A percentile compares a stretch with the other conserved stretches of the same genome.
Conservation (phyloP, 1,140 invertebrate species). For the Neotoxoptera formosana region DNA sequence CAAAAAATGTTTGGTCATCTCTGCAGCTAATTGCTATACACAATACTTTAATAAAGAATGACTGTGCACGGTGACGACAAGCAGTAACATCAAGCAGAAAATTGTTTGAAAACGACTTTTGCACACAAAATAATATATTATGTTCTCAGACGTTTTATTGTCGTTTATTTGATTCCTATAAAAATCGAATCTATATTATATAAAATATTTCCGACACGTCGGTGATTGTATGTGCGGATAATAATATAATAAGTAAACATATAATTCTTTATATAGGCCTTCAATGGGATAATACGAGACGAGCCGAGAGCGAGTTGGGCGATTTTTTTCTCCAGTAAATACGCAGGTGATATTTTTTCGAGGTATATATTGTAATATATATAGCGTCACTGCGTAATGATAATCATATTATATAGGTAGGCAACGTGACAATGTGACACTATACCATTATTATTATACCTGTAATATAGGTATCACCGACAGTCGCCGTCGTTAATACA, state of each 20-base stretch:
- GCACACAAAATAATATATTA: no score
- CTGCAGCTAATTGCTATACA: no score
- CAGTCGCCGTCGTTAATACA: neutral
- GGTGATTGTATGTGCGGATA: no score
- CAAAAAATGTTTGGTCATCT: no score
- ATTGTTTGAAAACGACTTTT: neutral
- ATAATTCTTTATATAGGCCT: no score
- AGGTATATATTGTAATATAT: neutral
- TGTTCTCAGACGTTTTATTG: neutral
- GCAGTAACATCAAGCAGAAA: no score
- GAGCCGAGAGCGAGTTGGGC: neutral
- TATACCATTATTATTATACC: neutral
- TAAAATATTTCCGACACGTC: neutral
- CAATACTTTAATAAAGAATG: no score
- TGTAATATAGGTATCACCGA: neutral
- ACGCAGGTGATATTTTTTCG: neutral
- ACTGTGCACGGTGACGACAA: no score
- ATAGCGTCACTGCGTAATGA: neutral
- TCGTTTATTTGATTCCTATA: neutral
- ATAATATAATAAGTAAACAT: no score
- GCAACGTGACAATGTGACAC: neutral
- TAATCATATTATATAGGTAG: no score
- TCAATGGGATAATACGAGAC: no score
- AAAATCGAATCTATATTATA: neutral
- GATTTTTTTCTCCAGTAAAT: neutral